Percentiles rank a stretch among this genome's conserved stretches.
phyloP scores from a whole-genome alignment of 2,113 vertebrate genomes.

The Tamias sibiricus region DNA sequence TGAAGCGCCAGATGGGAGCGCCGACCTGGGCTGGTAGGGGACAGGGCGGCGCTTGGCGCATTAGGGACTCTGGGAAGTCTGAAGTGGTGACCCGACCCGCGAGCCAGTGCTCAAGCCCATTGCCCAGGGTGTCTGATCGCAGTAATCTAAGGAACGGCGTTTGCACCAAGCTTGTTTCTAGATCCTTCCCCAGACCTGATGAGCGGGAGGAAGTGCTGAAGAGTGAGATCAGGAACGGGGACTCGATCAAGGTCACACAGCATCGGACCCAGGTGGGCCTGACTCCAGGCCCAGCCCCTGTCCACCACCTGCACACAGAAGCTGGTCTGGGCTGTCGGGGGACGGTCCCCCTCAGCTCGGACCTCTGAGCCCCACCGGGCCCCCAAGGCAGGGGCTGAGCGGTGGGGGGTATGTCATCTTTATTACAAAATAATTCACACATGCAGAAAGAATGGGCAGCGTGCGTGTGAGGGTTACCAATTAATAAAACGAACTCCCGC shows the following conservation, averaged over 20 bases:
- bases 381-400: not conserved
- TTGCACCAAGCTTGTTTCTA: not conserved
- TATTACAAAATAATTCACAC: conserved; percentile 29
- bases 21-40: not conserved
- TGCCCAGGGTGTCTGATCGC: not conserved
- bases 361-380: not conserved
- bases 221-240: not conserved
- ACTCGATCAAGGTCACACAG: not conserved
- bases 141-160: not conserved
- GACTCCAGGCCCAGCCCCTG: not conserved
- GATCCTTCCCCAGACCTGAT: not conserved
- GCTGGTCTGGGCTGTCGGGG: not conserved
- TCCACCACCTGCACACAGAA: not conserved
- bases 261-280: not conserved
- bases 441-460: not conserved
- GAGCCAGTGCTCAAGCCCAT: not conserved
- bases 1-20: not conserved
- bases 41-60: not conserved
- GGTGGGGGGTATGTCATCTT: not conserved
- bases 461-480: not conserved
- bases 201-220: not conserved
- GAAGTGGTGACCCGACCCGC: not conserved
- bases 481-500: not conserved
- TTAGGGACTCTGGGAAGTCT: not conserved
- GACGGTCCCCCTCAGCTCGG: not conserved